Evolutionary conservation across 2,888 invertebrate species (phyloP), one percentile per base, ranked within the genome.

Genomic region (Drosophila ochracea): DNA sequence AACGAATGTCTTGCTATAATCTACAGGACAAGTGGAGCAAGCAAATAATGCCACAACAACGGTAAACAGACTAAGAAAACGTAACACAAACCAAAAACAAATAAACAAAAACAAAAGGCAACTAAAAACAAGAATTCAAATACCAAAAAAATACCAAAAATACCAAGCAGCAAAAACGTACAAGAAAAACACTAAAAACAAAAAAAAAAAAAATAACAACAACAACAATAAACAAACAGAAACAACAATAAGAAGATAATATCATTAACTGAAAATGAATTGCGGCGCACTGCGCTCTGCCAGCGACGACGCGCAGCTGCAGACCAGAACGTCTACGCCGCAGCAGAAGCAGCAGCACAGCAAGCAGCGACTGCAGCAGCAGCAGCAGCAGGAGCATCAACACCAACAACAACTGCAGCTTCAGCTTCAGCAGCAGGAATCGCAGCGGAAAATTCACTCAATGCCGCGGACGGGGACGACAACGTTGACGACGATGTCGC

Each of bases 261-360:
- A 37, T 21, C 33, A 28, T 62, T 21, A 63, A 58, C 10, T 52
- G 39, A 80, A 79, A 65, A 93, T 93, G 93, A 93, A 93, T 89
- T 93, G 93, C 85, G 93, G 93, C 73, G 92, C 93, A 65, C 87
- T 92, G 83, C 91, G 92, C 60, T 83, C 92, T 43, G 77, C 84
- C 66, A 92, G 92, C 76, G 92, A 93, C 78, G 83, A 88, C 53
- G 68, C 82, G 82, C 89, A 89, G 65, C 70, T 75, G 84, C 77
- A 74, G 72, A 53, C 70, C 30, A 19, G 66, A 37, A 28, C 66
- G 33, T 35, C 61, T 19, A 43, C 53, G 49, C 25, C 59, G 54
- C 60, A 47, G 62, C 76, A 67, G 57, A 80, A 74, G 30, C 47
- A 47, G 47, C 80, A 72, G 43, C 71, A 69, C 70, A 68, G 68